phyloP scores from a whole-genome alignment of 2,797 vertebrate genomes.

The Yasuhikotakia modesta region DNA sequence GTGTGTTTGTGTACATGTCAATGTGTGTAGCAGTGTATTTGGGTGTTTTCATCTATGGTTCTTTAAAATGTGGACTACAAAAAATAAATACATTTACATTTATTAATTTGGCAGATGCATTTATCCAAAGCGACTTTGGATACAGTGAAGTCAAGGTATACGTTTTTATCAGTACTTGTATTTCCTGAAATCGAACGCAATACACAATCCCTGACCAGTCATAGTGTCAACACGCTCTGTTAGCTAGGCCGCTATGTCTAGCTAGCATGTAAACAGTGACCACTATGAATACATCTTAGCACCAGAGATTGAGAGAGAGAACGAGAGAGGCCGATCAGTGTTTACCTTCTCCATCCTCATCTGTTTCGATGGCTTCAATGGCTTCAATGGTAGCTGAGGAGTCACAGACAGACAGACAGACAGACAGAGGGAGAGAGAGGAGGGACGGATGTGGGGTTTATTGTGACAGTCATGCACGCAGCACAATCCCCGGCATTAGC shows the following conservation, averaged over 20 bases:
- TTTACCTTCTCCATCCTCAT: conserved; percentile 84
- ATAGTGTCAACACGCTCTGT: conserved; percentile 43
- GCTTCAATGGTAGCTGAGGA: conserved; percentile 84
- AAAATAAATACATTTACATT: no score
- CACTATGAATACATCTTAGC: conserved; percentile 57
- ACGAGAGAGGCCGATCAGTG: conserved; percentile 55
- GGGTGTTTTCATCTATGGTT: neutral
- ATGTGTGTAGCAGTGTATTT: neutral
- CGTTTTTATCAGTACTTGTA: no score
- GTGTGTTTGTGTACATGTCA: neutral
- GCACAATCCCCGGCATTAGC: conserved; percentile 50
- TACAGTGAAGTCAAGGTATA: no score
- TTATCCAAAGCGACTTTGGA: no score
- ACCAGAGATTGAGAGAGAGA: conserved; percentile 36
- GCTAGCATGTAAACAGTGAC: conserved; percentile 29
- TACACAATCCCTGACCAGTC: conserved; percentile 45
- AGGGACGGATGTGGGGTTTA: conserved; percentile 58
- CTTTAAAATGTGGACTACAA: neutral
- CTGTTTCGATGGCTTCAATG: conserved; percentile 83
- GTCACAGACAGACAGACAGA: conserved; percentile 55
- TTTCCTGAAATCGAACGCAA: neutral
- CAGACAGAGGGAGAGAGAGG: conserved; percentile 53
- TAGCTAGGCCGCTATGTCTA: conserved; percentile 44
- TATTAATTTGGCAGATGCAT: no score
- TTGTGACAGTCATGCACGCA: conserved; percentile 60